phyloP scores from a whole-genome alignment of 2,113 vertebrate species.

The Pteruthius melanotis region DNA sequence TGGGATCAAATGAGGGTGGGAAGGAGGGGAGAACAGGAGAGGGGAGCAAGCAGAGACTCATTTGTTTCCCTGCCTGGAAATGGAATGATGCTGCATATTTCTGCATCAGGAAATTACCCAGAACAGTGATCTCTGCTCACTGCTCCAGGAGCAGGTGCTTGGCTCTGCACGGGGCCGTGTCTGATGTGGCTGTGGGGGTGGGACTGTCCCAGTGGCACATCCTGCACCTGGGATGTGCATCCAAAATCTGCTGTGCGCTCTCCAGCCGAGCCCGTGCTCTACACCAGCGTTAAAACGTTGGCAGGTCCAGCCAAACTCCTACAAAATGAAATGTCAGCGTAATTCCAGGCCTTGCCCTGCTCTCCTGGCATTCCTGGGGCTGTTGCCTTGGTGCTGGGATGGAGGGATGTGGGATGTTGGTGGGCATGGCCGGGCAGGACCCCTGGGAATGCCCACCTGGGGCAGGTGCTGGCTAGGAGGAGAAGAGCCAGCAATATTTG shows the following conservation, averaged over 20 bases:
- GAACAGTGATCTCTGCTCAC: not conserved
- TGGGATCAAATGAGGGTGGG: not conserved
- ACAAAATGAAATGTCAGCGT: not conserved
- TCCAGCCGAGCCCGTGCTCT: accelerated
- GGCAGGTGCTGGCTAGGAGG: not conserved
- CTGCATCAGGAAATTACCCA: not conserved
- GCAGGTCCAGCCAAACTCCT: not conserved
- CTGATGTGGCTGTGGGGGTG: accelerated
- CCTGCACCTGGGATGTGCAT: not conserved
- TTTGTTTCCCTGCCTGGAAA: not conserved
- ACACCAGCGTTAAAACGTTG: not conserved
- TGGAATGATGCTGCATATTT: not conserved
- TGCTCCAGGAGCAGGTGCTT: not conserved
- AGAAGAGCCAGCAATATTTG: conserved; percentile 39
- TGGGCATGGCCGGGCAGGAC: not conserved
- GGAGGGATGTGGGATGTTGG: not conserved
- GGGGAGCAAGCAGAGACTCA: not conserved
- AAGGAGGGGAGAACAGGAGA: not conserved
- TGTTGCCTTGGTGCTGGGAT: not conserved
- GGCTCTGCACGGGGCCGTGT: accelerated
- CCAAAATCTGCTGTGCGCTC: accelerated
- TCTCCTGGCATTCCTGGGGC: not conserved
- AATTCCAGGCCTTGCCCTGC: not conserved
- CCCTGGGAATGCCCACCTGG: not conserved
- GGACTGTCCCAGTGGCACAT: not conserved